phyloP scores from a whole-genome alignment of 1,140 invertebrate genomes.

The Samia ricini region DNA sequence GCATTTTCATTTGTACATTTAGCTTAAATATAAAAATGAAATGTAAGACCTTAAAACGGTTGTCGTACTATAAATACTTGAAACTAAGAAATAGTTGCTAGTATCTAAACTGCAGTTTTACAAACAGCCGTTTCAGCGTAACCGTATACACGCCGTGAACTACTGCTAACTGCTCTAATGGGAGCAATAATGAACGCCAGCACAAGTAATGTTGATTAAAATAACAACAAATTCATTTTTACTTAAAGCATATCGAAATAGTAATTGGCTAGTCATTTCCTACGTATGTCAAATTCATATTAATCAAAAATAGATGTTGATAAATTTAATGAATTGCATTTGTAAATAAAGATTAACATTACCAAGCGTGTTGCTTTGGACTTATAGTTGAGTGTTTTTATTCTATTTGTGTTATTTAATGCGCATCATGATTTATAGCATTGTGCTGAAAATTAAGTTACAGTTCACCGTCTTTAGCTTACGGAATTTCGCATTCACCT shows the following conservation, averaged over 20 bases:
- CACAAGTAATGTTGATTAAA: slow-evolving; percentile 13
- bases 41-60: neutral
- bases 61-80: neutral
- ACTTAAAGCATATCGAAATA: neutral
- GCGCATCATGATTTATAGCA: too few species aligned
- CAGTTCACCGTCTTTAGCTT: too few species aligned
- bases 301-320: too few species aligned
- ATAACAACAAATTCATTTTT: neutral
- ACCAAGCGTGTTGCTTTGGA: too few species aligned
- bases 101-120: neutral
- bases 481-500: too few species aligned
- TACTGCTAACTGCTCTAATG: slow-evolving; percentile 15
- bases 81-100: neutral
- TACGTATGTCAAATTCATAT: too few species aligned
- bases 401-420: too few species aligned
- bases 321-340: too few species aligned
- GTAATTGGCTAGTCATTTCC: neutral
- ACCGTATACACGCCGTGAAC: slow-evolving; percentile 32
- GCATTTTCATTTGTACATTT: too few species aligned
- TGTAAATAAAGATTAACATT: too few species aligned
- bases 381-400: too few species aligned
- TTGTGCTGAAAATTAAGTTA: too few species aligned
- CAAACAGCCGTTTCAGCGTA: neutral
- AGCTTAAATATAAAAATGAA: neutral
- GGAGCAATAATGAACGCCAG: slow-evolving; percentile 16